Base-by-base conservation (phyloP, 2,113 vertebrate genomes). In the Loxodonta africana region DNA sequence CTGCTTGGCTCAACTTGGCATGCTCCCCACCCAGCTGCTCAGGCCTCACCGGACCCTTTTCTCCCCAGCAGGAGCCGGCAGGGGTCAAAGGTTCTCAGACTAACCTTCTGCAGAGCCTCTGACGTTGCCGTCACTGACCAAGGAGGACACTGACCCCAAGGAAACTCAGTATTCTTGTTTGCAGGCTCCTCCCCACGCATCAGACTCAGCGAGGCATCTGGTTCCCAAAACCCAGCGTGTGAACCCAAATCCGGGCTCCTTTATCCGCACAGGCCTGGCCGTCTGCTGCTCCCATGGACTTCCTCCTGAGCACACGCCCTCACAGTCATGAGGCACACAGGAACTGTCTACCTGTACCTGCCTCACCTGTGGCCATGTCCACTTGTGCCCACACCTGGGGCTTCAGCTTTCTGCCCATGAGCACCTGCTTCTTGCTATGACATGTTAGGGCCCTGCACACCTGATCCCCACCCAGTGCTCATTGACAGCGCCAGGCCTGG, bases 361-460 rank as follows among this genome's bases (percentile, higher is more conserved):
- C 53, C 53, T 14, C 53, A 57, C 53, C 53, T 57, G 53, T 57
- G 53, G 12, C 11, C 53, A 57, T 17, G 12, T 3, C 53, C 28
- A n/a, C 76, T 25, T 26, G 41, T 23, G 9, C 10, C 44, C 74
- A 48, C 17, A 5, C 41, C 12, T 46, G 74, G 10, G 9, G 90
- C 48, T 18, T 51, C 63, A 25, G 26, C 62, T 30, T 51, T 46
- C 15, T 3, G 6, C 53, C 77, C 89, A 51, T 3, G 2, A 62
- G 57, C 77, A 95, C 77, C 91, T 93, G 94, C 69, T 86, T 37
- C 96, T 21, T 71, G 80, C 8, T 3, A 26, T 7, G 60, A 95
- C 95, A 86, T 65, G 90, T 28, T 17, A 33, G 60, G 62, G 78
- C 78, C 26, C 67, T 15, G 28, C 62, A 53, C 11, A 30, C 33